A percentile compares a stretch with the other conserved stretches of the same genome.
These are phyloP conservation scores for Danaus melanippus DNA, from an alignment of 1,140 invertebrate genomes.

Conservation along the genomic window DNA sequence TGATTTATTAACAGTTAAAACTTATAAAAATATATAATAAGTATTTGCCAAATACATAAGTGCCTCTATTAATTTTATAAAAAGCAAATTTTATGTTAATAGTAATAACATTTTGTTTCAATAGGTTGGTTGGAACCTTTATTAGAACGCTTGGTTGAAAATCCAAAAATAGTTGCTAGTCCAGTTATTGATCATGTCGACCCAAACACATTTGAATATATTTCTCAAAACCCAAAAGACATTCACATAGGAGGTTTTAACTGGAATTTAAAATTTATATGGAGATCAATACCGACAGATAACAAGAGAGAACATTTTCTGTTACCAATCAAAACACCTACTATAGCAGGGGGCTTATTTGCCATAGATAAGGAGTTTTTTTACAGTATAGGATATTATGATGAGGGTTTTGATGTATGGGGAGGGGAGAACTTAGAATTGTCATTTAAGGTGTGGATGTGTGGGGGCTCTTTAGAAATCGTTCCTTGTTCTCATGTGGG, in stretches of 20 bases:
- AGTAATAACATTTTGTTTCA: conserved; percentile 30
- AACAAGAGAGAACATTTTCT: conserved; percentile 83
- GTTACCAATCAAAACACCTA: conserved; percentile 94
- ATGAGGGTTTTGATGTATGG: conserved; percentile 99
- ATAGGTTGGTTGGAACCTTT: conserved; percentile 96
- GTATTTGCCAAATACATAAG: conserved; percentile 2
- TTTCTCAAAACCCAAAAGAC: conserved; percentile 30
- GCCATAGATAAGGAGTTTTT: conserved; percentile 86
- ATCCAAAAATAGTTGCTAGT: conserved; percentile 91
- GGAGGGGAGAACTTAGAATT: conserved; percentile 97
- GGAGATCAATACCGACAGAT: conserved; percentile 93
- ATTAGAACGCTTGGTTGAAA: conserved; percentile 90
- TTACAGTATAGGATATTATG: conserved; percentile 94
- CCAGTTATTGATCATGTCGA: conserved; percentile 95
- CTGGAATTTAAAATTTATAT: conserved; percentile 96
- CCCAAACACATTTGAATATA: conserved; percentile 88
- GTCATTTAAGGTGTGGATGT: conserved; percentile 95
- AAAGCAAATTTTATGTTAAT: too few species aligned
- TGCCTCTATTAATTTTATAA: too few species aligned
- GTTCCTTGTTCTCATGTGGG: conserved; percentile 99
- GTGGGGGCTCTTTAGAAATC: conserved; percentile 91
- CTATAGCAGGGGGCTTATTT: conserved; percentile 90
- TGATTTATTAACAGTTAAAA: background rate
- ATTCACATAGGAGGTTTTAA: conserved; percentile 91
- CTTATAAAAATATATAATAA: background rate